Base-by-base conservation (phyloP, 2,888 invertebrate species). In the Drosophila longiperda region DNA sequence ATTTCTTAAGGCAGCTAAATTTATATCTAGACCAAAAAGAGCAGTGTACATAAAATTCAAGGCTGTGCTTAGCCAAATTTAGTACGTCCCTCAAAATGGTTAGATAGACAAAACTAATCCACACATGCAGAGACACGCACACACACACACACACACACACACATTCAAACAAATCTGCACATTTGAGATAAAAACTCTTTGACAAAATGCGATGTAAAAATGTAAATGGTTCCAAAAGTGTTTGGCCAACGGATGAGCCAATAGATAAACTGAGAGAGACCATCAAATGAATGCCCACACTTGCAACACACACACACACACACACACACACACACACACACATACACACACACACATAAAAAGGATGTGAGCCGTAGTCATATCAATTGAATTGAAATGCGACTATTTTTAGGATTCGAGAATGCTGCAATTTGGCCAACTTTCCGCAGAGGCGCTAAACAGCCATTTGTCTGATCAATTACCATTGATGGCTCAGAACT, bases 381-480 rank as follows among this genome's bases (percentile, higher is more conserved):
- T 69, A 63, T 68, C 79, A 71, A 84, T 73, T 73, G 73, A 82
- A 66, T 66, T 68, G 83, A 68, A 58, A 55, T 62, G 12, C 48
- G 40, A 33, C 82, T 89, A 82, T 78, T 82, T 87, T 74, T 60
- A 84, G 89, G 20, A 52, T 57, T 53, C 55, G 52, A 74, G 59
- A 36, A n/a, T n/a, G 29, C 17, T 26, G 49, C 29, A 50, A 0
- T 58, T 65, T 34, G 77, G 38, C 58, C 58, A 36, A 75, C 2
- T 36, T 54, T 36, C 29, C 60, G 34, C 60, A 72, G 66, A 58
- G 64, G 38, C 57, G 55, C 55, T 55, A 68, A 80, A 53, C 57
- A 69, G 67, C 55, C 71, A 69, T 75, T 89, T 68, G 82, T 75
- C 69, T 72, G 85, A 87, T 89, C 89, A 83, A 89, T 84, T 89